Base-by-base conservation (phyloP, 2,113 vertebrate genomes). In the Ursus arctos region DNA sequence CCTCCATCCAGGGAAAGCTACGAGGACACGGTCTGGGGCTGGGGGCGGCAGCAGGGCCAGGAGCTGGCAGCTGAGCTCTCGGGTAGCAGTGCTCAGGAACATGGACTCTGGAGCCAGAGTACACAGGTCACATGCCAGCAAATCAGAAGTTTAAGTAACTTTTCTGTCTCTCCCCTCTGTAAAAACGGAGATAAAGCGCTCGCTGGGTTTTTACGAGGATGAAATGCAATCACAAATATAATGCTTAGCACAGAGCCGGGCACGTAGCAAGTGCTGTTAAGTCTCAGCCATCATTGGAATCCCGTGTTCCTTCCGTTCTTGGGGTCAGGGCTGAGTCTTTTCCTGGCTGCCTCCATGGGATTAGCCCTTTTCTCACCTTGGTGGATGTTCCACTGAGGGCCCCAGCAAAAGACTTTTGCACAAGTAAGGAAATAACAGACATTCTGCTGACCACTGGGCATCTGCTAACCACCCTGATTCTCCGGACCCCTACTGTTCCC, bases 1-100 rank as follows among this genome's bases (percentile, higher is more conserved):
- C 47, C 49, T 93, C 90, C 86, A 95, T 53, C 59, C 22, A n/a
- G 13, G 8, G 51, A 94, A 88, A 33, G 65, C 65, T 87, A 91
- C 63, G 40, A 69, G 26, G 76, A 31, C 0, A 91, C 91, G 96
- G 90, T 80, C 93, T 59, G 55, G 12, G 97, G 92, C 77, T 15
- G 69, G 57, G 61, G 43, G 31, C 33, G 22, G 40, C 92, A 47
- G 83, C 67, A 28, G 43, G 71, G 87, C 26, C 7, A 22, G 51
- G 13, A 77, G 51, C 33, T 24, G 13, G 81, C 51, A 82, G 88
- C 77, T 49, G 21, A 31, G 36, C 33, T 31, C 88, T 43, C 5
- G 1, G 49, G 65, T 59, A 96, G 51, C 2, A 16, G 31, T 3
- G 26, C 31, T 61, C n/a, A 57, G 71, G n/a, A 69, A 69, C 72